phyloP scores from a whole-genome alignment of 1,140 invertebrate species.

The Diploscapter pachys region DNA sequence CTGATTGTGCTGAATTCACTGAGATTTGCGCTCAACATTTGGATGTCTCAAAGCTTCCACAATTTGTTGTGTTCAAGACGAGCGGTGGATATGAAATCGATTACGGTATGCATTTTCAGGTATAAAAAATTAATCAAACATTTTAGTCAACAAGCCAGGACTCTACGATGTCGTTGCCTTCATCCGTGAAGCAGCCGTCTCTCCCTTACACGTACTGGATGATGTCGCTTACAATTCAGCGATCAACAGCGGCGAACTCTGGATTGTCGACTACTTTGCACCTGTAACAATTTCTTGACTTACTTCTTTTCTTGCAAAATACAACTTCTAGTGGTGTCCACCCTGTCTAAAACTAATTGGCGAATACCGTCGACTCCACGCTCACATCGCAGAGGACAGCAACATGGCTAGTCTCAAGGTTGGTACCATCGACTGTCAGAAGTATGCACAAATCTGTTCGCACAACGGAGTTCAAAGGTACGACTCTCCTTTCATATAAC shows the following conservation, averaged over 20 bases:
- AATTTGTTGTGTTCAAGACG: constrained; percentile 70
- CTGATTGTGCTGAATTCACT: constrained; percentile 67
- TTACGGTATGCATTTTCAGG: constrained; percentile 64
- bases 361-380: constrained; percentile 67
- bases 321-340: constrained; percentile 69
- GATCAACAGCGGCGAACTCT: constrained; percentile 62
- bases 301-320: no score
- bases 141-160: constrained; percentile 62
- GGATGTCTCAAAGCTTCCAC: constrained; percentile 66
- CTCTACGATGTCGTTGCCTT: constrained; percentile 71
- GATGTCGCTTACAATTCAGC: constrained; percentile 64
- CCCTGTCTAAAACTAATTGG: constrained; percentile 73
- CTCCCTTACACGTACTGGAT: constrained; percentile 67
- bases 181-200: constrained; percentile 68
- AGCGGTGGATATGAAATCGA: constrained; percentile 72
- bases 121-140: no score
- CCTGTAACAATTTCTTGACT: constrained; percentile 62
- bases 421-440: constrained; percentile 67
- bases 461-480: constrained; percentile 49
- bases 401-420: constrained; percentile 67
- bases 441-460: constrained; percentile 62
- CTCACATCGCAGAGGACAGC: constrained; percentile 8
- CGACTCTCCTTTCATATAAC: no score
- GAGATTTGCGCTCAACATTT: constrained; percentile 65
- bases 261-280: constrained; percentile 77